Conservation (phyloP, 2,797 vertebrate species). For the Smutsia gigantea region DNA sequence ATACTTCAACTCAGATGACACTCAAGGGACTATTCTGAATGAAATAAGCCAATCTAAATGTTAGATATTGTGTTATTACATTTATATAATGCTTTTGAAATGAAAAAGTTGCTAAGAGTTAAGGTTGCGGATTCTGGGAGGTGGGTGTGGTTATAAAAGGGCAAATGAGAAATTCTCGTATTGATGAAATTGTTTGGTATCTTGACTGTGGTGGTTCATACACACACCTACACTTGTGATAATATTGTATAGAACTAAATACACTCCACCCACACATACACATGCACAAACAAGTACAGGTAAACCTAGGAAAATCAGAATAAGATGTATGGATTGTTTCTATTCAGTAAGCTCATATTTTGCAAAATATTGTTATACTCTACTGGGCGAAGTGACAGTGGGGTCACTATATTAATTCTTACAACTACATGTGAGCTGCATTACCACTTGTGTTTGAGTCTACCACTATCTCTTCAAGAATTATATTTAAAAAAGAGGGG, state of each 20-base stretch:
- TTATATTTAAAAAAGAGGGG: neutral
- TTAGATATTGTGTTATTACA: neutral
- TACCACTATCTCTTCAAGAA: neutral
- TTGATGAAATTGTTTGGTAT: neutral
- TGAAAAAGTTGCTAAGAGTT: neutral
- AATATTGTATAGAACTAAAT: neutral
- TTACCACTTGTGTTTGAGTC: neutral
- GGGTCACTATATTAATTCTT: neutral
- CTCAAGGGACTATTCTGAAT: neutral
- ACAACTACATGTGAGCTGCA: neutral
- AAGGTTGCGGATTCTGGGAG: neutral
- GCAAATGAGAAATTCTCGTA: neutral
- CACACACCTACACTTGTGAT: neutral
- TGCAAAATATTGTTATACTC: neutral
- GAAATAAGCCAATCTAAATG: neutral
- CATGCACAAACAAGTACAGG: neutral
- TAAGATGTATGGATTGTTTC: neutral
- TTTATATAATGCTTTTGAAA: neutral
- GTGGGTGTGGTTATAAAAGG: neutral
- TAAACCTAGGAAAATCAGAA: neutral
- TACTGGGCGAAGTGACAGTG: neutral
- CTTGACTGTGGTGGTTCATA: neutral
- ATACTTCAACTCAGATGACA: neutral
- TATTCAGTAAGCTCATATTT: neutral
- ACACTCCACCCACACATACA: neutral